Conservation (phyloP, 2,888 invertebrate species). For the Notocelia uddmanniana region DNA sequence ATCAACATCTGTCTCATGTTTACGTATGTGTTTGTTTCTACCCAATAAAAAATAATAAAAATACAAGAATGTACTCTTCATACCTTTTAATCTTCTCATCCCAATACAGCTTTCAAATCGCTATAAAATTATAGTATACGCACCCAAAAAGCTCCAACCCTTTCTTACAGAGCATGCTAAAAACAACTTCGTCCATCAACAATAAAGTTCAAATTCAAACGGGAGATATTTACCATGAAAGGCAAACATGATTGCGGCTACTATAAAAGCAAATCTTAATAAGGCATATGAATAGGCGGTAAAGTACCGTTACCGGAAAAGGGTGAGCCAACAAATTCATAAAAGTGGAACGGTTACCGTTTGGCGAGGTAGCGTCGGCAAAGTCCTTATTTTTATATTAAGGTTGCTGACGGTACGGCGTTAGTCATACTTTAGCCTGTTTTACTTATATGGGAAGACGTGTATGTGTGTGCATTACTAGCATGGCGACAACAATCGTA, state of each 20-base stretch:
- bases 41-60: too few species aligned
- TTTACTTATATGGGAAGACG: slow-evolving; percentile 10
- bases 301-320: slow-evolving; percentile 43
- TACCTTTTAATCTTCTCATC: not conserved
- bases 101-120: slow-evolving; percentile 11
- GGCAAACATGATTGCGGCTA: slow-evolving; percentile 11
- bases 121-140: slow-evolving; percentile 17
- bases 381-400: slow-evolving; percentile 32
- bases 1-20: too few species aligned
- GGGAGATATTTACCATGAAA: not conserved
- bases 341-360: slow-evolving; percentile 31
- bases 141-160: not conserved
- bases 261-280: slow-evolving; percentile 36
- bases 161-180: not conserved
- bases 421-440: slow-evolving; percentile 20
- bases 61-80: not conserved
- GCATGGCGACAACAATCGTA: not conserved
- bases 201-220: not conserved
- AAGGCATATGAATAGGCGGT: slow-evolving; percentile 33
- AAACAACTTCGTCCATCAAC: not conserved
- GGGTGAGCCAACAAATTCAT: slow-evolving; percentile 38
- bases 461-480: not conserved
- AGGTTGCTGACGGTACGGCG: slow-evolving; percentile 3
- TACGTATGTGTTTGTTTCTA: too few species aligned
- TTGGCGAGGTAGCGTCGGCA: slow-evolving; percentile 19